Percentiles rank a stretch among this genome's conserved stretches.
Evolutionary conservation across 1,140 invertebrate species (phyloP).

Genomic region (Streblospio benedicti): DNA sequence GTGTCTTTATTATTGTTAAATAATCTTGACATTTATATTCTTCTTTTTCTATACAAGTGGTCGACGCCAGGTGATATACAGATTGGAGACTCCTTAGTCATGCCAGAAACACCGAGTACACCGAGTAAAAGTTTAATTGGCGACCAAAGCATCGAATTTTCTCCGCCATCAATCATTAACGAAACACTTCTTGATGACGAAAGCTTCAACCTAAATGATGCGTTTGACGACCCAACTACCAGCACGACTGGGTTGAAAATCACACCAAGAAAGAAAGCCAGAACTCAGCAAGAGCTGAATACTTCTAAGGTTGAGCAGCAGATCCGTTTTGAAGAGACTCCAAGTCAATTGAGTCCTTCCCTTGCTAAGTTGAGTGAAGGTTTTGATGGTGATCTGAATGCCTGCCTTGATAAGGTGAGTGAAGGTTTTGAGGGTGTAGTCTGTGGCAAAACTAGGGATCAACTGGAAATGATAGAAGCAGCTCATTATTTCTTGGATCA

Average conservation of each 20-base stretch:
- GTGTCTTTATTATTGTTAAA: no score
- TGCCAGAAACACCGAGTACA: constrained; percentile 68
- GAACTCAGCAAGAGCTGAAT: no score
- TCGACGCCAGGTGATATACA: constrained; percentile 50
- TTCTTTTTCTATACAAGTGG: no score
- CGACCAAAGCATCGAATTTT: constrained; percentile 71
- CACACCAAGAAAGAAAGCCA: no score
- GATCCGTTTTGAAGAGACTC: constrained; percentile 8
- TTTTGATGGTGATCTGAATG: no score
- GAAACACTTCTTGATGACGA: constrained; percentile 49
- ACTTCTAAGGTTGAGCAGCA: constrained; percentile 15
- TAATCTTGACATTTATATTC: no score
- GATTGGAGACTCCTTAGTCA: constrained; percentile 52
- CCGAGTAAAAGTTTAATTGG: constrained; percentile 75
- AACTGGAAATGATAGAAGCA: constrained; percentile 71
- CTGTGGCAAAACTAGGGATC: constrained; percentile 76
- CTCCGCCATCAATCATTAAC: constrained; percentile 68
- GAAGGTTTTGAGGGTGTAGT: constrained; percentile 72
- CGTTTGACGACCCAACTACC: constrained; percentile 34
- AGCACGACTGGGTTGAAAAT: no score
- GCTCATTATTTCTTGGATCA: constrained; percentile 62
- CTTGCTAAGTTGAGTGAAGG: no score
- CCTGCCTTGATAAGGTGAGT: no score
- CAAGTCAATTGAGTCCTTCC: no score
- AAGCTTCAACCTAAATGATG: constrained; percentile 34